A percentile compares a stretch with the other conserved stretches of the same genome.
Conservation (phyloP, 2,888 invertebrate species). For the Macrophya alboannulata region DNA sequence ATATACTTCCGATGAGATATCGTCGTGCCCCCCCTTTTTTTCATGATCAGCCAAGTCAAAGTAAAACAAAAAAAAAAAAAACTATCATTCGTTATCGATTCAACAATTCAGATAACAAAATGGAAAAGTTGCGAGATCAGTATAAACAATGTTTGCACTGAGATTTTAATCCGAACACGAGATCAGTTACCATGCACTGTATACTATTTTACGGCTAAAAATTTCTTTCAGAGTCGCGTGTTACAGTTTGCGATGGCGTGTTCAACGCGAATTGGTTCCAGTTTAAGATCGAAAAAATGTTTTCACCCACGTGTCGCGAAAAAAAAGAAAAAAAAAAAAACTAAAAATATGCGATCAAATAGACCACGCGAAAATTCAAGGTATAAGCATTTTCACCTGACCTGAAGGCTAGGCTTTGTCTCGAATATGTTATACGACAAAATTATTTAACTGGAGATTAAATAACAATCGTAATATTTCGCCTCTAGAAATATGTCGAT, state of each 20-base stretch:
- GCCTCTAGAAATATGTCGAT: not conserved
- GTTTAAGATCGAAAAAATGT: not conserved
- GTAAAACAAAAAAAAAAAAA: not conserved
- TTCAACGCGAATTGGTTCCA: conserved; percentile 27
- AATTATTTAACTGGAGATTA: not conserved
- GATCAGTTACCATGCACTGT: not conserved
- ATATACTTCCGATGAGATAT: not conserved
- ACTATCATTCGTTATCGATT: not conserved
- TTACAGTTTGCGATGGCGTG: not conserved
- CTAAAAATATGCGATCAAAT: not conserved
- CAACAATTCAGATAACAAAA: not conserved
- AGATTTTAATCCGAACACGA: conserved; percentile 17
- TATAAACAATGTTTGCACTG: not conserved
- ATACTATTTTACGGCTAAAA: conserved; percentile 19
- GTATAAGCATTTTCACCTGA: not conserved
- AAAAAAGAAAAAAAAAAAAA: not conserved
- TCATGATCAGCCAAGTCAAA: not conserved
- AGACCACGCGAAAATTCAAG: not conserved
- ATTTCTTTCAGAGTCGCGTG: not conserved
- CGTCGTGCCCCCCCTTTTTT: not conserved
- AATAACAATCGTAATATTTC: not conserved
- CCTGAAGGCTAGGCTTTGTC: not conserved
- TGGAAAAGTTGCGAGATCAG: not conserved
- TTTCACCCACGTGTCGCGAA: not conserved
- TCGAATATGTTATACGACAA: not conserved